phyloP scores from a whole-genome alignment of 2,113 vertebrate species.

The Harpagus bidentatus region DNA sequence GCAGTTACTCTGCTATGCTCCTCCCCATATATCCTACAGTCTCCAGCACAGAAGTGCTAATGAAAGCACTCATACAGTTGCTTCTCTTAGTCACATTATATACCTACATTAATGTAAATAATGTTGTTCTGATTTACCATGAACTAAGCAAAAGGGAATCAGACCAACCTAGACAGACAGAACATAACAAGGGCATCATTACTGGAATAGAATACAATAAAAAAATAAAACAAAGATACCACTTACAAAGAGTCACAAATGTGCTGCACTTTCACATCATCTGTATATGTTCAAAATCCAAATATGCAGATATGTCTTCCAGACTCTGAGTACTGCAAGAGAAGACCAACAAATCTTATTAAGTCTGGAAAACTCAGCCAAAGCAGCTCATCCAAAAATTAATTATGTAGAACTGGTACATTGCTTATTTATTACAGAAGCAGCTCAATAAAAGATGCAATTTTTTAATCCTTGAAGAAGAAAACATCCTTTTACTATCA shows the following conservation, averaged over 20 bases:
- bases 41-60: background rate
- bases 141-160: background rate
- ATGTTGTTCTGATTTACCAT: background rate
- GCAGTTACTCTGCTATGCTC: background rate
- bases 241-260: background rate
- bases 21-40: background rate
- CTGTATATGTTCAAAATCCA: background rate
- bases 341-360: background rate
- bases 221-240: background rate
- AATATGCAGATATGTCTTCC: background rate
- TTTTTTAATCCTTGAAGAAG: background rate
- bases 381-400: background rate
- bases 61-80: background rate
- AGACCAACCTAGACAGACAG: background rate
- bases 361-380: background rate
- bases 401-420: background rate
- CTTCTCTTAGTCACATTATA: background rate
- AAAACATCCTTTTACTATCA: background rate
- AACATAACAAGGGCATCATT: background rate
- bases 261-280: background rate
- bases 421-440: background rate
- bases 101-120: background rate
- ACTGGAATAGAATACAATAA: background rate
- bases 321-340: background rate
- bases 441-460: accelerated